These are phyloP conservation scores for Zeugodacus cucurbitae DNA, from an alignment of 1,140 invertebrate genomes.

Conservation along the genomic window DNA sequence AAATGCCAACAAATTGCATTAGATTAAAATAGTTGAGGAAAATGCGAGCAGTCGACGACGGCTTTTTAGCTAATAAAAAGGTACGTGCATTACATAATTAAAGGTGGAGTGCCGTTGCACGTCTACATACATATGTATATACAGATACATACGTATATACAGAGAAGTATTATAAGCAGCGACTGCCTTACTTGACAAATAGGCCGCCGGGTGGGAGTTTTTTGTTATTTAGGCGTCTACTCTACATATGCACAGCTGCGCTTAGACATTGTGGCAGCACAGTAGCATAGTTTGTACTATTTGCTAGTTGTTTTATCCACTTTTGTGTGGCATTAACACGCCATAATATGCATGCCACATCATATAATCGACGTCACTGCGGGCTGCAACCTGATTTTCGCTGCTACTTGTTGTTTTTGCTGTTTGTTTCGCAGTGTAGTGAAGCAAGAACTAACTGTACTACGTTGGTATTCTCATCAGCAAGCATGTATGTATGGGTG, in stretches of 20 bases:
- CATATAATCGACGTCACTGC: constrained; percentile 15
- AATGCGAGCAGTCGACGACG: not conserved
- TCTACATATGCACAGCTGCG: not conserved
- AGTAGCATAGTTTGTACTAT: not conserved
- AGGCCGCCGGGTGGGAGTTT: not conserved
- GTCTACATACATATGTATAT: not conserved
- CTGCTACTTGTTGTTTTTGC: not conserved
- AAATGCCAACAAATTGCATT: constrained; percentile 20
- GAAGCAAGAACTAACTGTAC: not conserved
- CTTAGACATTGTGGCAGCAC: not conserved
- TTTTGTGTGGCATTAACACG: not conserved
- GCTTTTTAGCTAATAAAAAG: not conserved
- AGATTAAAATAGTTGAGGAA: constrained; percentile 2
- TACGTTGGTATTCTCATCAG: not conserved
- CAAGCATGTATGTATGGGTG: not conserved
- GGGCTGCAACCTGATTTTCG: not conserved
- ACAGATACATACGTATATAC: no score
- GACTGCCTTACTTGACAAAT: not conserved
- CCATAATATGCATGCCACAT: not conserved
- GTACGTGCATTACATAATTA: not conserved
- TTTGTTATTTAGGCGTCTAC: not conserved
- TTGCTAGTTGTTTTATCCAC: no score
- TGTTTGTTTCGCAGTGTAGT: not conserved
- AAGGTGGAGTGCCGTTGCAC: not conserved
- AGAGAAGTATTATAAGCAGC: not conserved